Evolutionary conservation across 2,113 vertebrate species (phyloP).

Genomic region (Bombycilla garrulus): DNA sequence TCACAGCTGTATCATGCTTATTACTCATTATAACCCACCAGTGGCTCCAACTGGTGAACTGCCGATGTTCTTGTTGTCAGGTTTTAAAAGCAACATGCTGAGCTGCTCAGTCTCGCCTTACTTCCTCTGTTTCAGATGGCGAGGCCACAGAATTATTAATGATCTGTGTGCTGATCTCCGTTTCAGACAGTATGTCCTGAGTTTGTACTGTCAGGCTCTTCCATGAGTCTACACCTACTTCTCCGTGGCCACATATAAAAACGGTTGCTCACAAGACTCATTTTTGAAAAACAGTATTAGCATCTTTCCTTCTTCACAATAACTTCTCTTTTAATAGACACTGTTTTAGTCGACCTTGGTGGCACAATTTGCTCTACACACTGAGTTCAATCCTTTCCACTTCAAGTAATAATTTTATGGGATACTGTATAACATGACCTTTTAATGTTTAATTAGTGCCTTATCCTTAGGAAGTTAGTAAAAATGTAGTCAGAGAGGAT

Average conservation of each 20-base stretch:
- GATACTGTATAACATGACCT: background rate
- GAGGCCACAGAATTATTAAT: background rate
- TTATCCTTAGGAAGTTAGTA: background rate
- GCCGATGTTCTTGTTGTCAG: background rate
- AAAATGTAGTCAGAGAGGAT: background rate
- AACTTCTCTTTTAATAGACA: background rate
- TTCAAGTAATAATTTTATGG: background rate
- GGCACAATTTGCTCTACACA: background rate
- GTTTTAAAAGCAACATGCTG: background rate
- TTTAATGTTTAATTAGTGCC: background rate
- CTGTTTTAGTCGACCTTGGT: background rate
- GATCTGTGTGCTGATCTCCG: background rate
- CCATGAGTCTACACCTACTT: background rate
- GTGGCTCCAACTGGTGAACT: background rate
- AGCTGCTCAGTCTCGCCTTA: background rate
- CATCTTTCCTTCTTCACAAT: background rate
- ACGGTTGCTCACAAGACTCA: background rate
- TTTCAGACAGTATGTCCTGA: background rate
- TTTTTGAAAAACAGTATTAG: background rate
- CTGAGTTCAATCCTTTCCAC: background rate
- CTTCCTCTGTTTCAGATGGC: background rate
- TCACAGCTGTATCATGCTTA: background rate
- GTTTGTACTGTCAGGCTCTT: background rate
- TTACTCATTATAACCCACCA: background rate
- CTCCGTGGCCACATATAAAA: rapidly evolving